Evolutionary conservation across 2,113 vertebrate species (phyloP).

Genomic region (Grallaria varia): DNA sequence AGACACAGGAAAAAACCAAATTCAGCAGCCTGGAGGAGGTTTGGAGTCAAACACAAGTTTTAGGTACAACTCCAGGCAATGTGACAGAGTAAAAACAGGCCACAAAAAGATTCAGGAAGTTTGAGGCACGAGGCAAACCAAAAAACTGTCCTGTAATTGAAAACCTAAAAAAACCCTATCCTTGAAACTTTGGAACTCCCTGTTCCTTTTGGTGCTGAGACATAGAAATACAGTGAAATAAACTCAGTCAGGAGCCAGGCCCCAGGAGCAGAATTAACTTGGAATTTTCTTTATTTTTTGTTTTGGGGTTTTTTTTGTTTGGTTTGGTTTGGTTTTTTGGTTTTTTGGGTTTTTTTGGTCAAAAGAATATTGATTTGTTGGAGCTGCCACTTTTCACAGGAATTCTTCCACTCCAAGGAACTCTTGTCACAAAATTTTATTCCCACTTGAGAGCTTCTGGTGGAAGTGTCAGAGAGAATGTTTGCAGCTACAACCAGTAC

Average conservation of each 20-base stretch:
- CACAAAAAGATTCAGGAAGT: not conserved
- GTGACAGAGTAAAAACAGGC: not conserved
- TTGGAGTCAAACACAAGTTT: not conserved
- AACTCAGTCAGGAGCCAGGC: not conserved
- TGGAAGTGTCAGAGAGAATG: not conserved
- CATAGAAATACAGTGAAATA: not conserved
- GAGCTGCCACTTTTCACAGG: not conserved
- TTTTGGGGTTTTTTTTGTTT: too few relatives aligned
- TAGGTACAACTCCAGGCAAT: not conserved
- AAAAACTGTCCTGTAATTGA: not conserved
- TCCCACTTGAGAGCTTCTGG: not conserved
- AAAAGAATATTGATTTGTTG: not conserved
- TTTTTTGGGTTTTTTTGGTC: too few relatives aligned
- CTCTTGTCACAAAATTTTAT: not conserved
- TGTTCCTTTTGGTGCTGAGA: not conserved
- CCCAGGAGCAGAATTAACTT: not conserved
- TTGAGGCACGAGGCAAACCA: not conserved
- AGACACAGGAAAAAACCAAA: not conserved
- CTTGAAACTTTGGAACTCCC: not conserved
- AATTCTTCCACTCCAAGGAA: not conserved
- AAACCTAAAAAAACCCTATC: not conserved
- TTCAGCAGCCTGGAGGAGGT: not conserved
- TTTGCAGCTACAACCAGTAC: not conserved
- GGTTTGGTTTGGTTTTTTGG: too few relatives aligned
- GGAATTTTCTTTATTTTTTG: not conserved